phyloP scores from a whole-genome alignment of 2,113 vertebrate genomes.

The Tyto alba region DNA sequence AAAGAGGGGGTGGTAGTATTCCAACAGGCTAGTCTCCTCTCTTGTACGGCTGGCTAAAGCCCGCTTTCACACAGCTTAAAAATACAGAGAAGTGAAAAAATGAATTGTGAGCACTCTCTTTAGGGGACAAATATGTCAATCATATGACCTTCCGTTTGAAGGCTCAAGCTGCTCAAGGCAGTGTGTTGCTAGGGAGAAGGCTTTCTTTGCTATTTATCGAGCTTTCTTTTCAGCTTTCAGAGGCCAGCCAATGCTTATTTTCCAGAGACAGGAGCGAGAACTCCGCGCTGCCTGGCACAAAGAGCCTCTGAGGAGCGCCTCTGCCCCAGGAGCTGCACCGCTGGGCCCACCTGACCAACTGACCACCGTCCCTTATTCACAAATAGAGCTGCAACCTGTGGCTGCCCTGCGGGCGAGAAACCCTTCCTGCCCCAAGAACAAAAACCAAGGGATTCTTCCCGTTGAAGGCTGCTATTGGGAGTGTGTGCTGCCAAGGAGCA shows the following conservation, averaged over 20 bases:
- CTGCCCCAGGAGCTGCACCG: background rate
- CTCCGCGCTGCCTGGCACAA: conserved; percentile 61
- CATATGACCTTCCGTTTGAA: conserved; percentile 52
- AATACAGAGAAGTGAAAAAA: conserved; percentile 41
- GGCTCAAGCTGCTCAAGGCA: conserved; percentile 40
- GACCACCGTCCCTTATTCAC: background rate
- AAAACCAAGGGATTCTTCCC: background rate
- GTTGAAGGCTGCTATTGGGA: background rate
- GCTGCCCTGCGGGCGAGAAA: accelerated
- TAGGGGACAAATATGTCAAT: conserved; percentile 61
- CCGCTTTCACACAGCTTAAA: conserved; percentile 39
- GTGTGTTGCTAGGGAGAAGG: conserved; percentile 63
- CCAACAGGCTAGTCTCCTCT: background rate
- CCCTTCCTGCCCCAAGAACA: background rate
- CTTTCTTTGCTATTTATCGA: conserved; percentile 43
- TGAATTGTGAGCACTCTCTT: conserved; percentile 43
- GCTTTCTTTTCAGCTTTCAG: conserved; percentile 34
- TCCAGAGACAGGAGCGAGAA: background rate
- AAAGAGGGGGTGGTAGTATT: background rate
- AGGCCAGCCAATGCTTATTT: conserved; percentile 17
- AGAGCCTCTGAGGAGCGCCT: conserved; percentile 57
- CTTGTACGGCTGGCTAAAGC: background rate
- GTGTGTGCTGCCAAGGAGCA: accelerated
- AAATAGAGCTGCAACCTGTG: background rate
- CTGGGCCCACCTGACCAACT: background rate